Conservation (phyloP, 92 coral and sea anemone genomes). For the Zoanthus sociatus region DNA sequence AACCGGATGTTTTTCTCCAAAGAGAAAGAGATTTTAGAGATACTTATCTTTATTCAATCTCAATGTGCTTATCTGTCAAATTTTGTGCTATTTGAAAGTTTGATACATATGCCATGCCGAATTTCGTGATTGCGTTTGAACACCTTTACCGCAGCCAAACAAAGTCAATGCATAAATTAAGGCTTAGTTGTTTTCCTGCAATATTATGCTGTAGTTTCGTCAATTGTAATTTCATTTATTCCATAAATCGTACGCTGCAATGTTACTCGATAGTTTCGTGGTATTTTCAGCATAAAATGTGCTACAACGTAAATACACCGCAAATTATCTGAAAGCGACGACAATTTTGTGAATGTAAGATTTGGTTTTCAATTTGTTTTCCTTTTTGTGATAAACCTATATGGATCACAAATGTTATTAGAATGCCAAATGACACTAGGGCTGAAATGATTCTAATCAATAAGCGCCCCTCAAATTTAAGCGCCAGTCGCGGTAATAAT, state of each 20-base stretch:
- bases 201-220: slow-evolving; percentile 11
- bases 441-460: slow-evolving; percentile 1
- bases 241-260: not conserved
- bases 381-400: not conserved
- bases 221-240: not conserved
- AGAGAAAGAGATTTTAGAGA: not conserved
- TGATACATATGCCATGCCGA: not conserved
- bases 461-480: slow-evolving; percentile 18
- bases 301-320: not conserved
- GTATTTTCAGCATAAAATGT: not conserved
- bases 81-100: slow-evolving; percentile 17
- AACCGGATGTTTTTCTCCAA: slow-evolving; percentile 10
- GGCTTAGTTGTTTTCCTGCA: slow-evolving; percentile 10
- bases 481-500: slow-evolving; percentile 7
- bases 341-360: no score
- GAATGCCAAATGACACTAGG: no score
- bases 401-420: not conserved
- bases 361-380: no score
- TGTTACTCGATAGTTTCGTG: slow-evolving; percentile 1
- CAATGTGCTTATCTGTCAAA: not conserved
- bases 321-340: not conserved
- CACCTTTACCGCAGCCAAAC: slow-evolving; percentile 3
- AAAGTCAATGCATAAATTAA: not conserved
- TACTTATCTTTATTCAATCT: not conserved
- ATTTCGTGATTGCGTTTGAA: not conserved